Conservation (phyloP, 2,113 vertebrate genomes). For the Cyanoramphus novaezelandiae region DNA sequence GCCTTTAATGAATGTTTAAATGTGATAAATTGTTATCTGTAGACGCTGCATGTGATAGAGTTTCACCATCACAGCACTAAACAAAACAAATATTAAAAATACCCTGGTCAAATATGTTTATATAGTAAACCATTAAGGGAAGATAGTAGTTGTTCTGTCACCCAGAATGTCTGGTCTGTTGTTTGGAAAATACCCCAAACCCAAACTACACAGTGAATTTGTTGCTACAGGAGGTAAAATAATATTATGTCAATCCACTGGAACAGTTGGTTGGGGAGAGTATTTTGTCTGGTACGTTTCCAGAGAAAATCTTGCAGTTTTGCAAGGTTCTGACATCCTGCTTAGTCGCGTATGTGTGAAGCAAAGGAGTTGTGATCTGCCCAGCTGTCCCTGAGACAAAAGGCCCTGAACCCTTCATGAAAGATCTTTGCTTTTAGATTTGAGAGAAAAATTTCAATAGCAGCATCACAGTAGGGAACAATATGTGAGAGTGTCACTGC, state of each 20-base stretch:
- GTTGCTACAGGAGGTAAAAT: slow-evolving; percentile 35
- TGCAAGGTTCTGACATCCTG: slow-evolving; percentile 38
- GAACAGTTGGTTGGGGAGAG: slow-evolving; percentile 44
- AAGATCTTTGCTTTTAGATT: neutral
- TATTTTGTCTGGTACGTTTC: slow-evolving; percentile 8
- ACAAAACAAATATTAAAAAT: neutral
- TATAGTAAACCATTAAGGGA: neutral
- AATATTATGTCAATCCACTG: neutral
- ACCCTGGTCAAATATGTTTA: neutral
- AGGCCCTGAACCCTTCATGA: neutral
- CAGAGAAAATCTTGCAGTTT: slow-evolving; percentile 31
- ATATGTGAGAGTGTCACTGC: neutral
- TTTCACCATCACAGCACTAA: neutral
- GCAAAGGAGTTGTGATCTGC: neutral
- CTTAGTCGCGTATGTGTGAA: neutral
- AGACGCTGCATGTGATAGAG: neutral
- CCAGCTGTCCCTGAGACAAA: slow-evolving; percentile 40
- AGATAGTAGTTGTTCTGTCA: neutral
- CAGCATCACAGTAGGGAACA: neutral
- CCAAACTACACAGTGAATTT: neutral
- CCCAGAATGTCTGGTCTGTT: neutral
- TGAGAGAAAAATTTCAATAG: neutral
- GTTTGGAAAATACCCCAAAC: neutral
- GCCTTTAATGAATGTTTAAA: neutral
- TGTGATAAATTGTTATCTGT: neutral